phyloP scores from a whole-genome alignment of 1,140 invertebrate genomes.

The Zelostemma sp. region DNA sequence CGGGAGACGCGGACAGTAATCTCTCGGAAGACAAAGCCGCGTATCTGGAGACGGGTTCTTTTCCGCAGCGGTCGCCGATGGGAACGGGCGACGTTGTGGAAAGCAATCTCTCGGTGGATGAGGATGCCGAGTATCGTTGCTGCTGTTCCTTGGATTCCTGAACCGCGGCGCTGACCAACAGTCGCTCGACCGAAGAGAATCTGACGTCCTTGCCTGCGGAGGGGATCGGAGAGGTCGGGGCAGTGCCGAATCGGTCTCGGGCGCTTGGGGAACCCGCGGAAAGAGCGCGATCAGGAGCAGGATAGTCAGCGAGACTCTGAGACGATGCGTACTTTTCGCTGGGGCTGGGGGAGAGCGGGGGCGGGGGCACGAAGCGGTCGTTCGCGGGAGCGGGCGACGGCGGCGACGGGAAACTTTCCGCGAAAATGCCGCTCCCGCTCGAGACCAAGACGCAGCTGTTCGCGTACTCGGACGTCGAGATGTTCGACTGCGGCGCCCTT shows the following conservation, averaged over 20 bases:
- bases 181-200: constrained; percentile 59
- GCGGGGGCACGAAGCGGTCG: constrained; percentile 65
- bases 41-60: constrained; percentile 45
- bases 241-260: constrained; percentile 53
- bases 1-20: constrained; percentile 59
- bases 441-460: constrained; percentile 45
- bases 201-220: constrained; percentile 48
- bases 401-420: constrained; percentile 66
- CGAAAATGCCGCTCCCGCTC: constrained; percentile 46
- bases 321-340: constrained; percentile 66
- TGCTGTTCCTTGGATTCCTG: constrained; percentile 61
- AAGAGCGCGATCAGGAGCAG: constrained; percentile 57
- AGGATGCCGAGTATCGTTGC: constrained; percentile 53
- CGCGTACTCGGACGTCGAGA: constrained; percentile 45
- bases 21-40: constrained; percentile 53
- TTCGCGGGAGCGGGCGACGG: constrained; percentile 65
- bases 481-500: not conserved
- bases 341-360: constrained; percentile 60
- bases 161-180: constrained; percentile 42
- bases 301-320: constrained; percentile 61
- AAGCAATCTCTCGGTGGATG: constrained; percentile 56
- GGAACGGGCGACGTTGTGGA: constrained; percentile 60
- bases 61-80: constrained; percentile 25
- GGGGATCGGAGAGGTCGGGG: constrained; percentile 60
- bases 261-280: constrained; percentile 54